Percentiles rank a stretch among this genome's conserved stretches.
Evolutionary conservation across 2,113 vertebrate species (phyloP).

Genomic region (Muscicapa adusta): DNA sequence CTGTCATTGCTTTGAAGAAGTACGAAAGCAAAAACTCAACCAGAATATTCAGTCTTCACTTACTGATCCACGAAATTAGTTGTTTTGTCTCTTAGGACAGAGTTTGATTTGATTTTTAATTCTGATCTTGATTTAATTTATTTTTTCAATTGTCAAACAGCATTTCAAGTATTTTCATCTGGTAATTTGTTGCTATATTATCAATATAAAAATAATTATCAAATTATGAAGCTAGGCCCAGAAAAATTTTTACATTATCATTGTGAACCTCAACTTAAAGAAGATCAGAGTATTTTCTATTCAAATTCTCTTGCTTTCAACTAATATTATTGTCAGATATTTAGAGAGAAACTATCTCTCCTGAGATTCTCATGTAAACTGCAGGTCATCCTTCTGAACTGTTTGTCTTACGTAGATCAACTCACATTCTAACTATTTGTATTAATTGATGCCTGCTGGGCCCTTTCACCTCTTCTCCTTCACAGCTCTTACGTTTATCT

Average conservation of each 20-base stretch:
- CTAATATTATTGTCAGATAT: neutral
- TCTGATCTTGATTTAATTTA: neutral
- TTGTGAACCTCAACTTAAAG: neutral
- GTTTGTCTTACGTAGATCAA: neutral
- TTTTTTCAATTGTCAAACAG: neutral
- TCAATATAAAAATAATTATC: neutral
- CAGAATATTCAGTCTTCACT: neutral
- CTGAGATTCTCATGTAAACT: neutral
- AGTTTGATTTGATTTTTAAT: conserved; percentile 5
- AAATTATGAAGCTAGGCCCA: neutral
- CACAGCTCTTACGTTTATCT: neutral
- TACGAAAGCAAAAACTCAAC: neutral
- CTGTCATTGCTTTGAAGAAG: neutral
- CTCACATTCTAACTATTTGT: neutral
- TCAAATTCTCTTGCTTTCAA: neutral
- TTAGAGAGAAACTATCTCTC: neutral
- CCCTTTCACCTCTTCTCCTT: neutral
- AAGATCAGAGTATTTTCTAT: neutral
- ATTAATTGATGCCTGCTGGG: neutral
- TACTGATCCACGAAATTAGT: neutral
- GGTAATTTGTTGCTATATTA: neutral
- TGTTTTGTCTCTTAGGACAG: neutral
- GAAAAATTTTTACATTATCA: neutral
- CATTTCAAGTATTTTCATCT: neutral
- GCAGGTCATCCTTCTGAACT: neutral